Percentiles rank a stretch among this genome's conserved stretches.
These are phyloP conservation scores for Gorsachius magnificus DNA, from an alignment of 2,797 vertebrate genomes.

Conservation along the genomic window DNA sequence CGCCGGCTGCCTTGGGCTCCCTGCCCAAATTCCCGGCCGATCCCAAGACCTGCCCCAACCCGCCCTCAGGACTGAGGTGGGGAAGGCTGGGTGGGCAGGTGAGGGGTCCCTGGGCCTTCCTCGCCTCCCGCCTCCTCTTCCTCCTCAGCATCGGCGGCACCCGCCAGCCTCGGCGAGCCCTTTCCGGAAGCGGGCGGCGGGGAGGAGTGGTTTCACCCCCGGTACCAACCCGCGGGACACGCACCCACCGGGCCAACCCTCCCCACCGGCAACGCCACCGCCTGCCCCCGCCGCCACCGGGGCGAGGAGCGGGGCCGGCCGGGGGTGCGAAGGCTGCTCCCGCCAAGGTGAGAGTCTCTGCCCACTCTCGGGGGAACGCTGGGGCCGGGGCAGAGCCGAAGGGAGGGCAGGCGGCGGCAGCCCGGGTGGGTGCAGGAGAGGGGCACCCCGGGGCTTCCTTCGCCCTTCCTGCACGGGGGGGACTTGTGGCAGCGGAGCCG, in stretches of 20 bases:
- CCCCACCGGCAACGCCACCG: background rate
- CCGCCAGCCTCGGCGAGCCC: background rate
- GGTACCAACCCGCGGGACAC: background rate
- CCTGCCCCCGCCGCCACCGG: background rate
- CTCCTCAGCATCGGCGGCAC: background rate
- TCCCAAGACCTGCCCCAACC: background rate
- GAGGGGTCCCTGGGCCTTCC: background rate
- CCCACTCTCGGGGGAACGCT: accelerated
- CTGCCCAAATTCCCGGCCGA: background rate
- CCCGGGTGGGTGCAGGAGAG: background rate
- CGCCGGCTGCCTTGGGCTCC: background rate
- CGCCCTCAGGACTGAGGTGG: background rate
- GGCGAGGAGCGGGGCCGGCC: background rate
- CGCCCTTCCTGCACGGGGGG: no score
- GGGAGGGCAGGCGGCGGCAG: background rate
- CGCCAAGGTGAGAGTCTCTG: background rate
- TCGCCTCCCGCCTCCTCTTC: background rate
- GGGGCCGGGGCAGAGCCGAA: background rate
- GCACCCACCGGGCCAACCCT: background rate
- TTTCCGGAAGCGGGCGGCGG: background rate
- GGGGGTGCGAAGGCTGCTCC: background rate
- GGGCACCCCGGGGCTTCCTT: no score
- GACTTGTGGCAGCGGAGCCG: background rate
- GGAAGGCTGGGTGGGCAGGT: background rate
- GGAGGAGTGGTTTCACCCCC: background rate